Evolutionary conservation across 2,888 invertebrate species (phyloP).

Genomic region (Melanargia galathea): DNA sequence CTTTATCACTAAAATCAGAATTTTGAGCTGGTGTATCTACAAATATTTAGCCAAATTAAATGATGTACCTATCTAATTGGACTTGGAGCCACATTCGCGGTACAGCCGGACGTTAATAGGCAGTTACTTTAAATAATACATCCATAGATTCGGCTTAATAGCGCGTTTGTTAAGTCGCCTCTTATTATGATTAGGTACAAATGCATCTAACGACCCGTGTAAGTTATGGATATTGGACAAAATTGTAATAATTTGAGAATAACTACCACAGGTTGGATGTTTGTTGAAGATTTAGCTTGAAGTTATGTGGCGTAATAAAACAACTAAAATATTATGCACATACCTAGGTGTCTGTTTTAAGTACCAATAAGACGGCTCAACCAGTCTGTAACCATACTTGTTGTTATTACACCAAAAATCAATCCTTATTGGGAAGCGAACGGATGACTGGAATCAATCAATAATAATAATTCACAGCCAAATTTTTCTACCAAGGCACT

Average conservation of each 20-base stretch:
- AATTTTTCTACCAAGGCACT: too few species aligned
- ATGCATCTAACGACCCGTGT: conserved; percentile 24
- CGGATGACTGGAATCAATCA: too few species aligned
- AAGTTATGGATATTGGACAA: conserved; percentile 22
- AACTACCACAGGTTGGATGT: neutral
- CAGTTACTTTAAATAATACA: conserved; percentile 40
- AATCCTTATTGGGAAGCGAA: too few species aligned
- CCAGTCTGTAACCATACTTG: too few species aligned
- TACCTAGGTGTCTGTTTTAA: too few species aligned
- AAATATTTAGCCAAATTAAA: conserved; percentile 33
- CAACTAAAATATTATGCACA: neutral
- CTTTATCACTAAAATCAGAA: too few species aligned
- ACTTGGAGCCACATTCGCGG: conserved; percentile 27
- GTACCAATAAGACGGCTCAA: too few species aligned
- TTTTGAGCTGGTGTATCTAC: neutral
- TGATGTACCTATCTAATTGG: conserved; percentile 32
- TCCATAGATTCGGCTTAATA: conserved; percentile 38
- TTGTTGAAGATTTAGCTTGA: conserved; percentile 2
- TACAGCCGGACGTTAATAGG: conserved; percentile 34
- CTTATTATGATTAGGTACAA: conserved; percentile 29
- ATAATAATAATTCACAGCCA: too few species aligned
- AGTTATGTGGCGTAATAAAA: neutral
- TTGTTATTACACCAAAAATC: too few species aligned
- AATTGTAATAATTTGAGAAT: conserved; percentile 10
- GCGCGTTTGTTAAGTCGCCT: conserved; percentile 32